Conservation (phyloP, 2,888 invertebrate genomes). For the Leistus spinibarbis region DNA sequence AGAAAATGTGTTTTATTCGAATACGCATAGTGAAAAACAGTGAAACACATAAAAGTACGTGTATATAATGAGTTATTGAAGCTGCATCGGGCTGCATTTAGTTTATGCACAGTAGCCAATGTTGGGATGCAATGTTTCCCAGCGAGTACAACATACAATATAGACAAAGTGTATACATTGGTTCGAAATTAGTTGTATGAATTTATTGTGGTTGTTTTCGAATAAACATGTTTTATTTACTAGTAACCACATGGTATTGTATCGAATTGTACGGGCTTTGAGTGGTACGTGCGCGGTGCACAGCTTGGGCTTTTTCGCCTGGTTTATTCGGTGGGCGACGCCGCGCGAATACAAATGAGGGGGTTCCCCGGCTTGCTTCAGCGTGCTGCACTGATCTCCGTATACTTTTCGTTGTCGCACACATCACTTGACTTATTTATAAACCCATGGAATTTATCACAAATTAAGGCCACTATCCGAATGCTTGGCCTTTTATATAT, state of each 20-base stretch:
- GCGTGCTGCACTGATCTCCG: constrained; percentile 2
- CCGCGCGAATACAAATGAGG: constrained; percentile 28
- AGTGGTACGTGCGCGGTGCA: constrained; percentile 2
- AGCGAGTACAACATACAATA: neutral
- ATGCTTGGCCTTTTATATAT: neutral
- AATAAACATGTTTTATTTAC: constrained; percentile 38
- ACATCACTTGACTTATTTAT: constrained; percentile 33
- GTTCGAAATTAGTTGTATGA: constrained; percentile 27
- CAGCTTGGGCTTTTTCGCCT: constrained; percentile 4
- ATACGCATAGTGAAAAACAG: neutral
- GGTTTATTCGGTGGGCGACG: neutral
- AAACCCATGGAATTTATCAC: constrained; percentile 33
- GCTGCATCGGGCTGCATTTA: neutral
- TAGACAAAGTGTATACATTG: neutral
- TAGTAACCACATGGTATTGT: constrained; percentile 34
- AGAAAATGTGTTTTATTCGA: neutral
- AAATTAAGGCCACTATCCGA: constrained; percentile 17
- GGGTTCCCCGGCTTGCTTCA: neutral
- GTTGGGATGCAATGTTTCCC: neutral
- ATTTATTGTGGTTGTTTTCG: constrained; percentile 13
- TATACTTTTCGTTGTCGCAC: constrained; percentile 14
- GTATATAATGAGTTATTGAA: neutral
- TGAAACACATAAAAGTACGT: neutral
- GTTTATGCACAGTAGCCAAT: neutral
- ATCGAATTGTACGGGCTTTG: constrained; percentile 32